These are phyloP conservation scores for Nothocercus julius DNA, from an alignment of 2,113 vertebrate species.

Conservation along the genomic window DNA sequence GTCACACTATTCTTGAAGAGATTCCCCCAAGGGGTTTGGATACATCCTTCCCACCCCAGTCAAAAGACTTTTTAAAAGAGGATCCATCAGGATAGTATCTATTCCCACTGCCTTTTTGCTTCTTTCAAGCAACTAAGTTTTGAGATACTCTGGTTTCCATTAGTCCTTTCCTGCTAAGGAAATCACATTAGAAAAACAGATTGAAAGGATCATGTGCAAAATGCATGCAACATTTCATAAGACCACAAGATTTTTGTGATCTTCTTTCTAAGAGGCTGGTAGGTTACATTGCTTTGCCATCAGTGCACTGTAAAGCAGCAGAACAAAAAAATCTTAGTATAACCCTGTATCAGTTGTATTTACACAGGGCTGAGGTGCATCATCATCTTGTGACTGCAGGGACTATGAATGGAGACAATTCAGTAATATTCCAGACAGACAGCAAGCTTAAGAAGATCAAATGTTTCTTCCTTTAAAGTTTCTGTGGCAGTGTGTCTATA, in stretches of 20 bases:
- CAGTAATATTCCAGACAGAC: no score
- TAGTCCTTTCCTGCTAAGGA: neutral
- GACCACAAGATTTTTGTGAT: neutral
- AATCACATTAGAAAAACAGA: neutral
- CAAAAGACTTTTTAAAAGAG: neutral
- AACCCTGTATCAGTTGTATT: neutral
- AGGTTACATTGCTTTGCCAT: neutral
- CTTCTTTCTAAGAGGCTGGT: neutral
- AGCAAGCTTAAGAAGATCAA: neutral
- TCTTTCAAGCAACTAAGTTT: neutral
- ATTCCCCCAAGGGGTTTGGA: no score
- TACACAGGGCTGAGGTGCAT: neutral
- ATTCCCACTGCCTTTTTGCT: neutral
- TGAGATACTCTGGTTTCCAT: neutral
- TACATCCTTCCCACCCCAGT: neutral
- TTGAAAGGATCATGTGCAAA: neutral
- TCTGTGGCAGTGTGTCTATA: neutral
- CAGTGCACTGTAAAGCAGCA: neutral
- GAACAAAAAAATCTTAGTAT: neutral
- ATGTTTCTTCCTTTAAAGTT: neutral
- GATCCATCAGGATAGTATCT: neutral
- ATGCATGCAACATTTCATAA: neutral
- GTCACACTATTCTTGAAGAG: no score
- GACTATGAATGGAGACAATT: neutral
- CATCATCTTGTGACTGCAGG: rapidly evolving